Evolutionary conservation across 2,797 vertebrate species (phyloP), one percentile per base, ranked within the genome.

Genomic region (Pseudochromis fuscus): DNA sequence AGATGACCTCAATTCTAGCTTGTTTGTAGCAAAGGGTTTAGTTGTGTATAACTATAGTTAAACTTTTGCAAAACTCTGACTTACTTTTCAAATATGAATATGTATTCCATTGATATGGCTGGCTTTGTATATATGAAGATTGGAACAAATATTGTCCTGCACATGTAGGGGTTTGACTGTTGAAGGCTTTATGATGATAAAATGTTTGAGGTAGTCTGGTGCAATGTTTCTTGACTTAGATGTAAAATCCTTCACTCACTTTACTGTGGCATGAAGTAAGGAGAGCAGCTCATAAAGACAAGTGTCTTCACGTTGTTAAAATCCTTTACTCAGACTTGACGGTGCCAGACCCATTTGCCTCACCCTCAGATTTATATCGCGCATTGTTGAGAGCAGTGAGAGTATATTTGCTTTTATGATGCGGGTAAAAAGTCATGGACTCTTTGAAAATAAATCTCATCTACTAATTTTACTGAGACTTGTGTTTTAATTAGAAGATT

Each of bases 1-100:
- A 80, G 76, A 50, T 89, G 85, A 74, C 82, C 84, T 86, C 49
- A 70, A 84, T 89, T 75, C 59, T 28, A 81, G 76, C 68, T 72
- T 72, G 55, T 64, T 67, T 58, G 24, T 35, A 69, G 60, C 15
- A 79, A 68, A 80, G 70, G 9, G 31, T 70, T 73, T 25, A 45
- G 78, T 30, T 57, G 28, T 45, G 31, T 51, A 33, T 58, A 38
- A 60, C 27, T 40, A 27, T 23, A 59, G 18, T 49, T 59, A 58
- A 56, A 52, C 24, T 67, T 16, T 56, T 18, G 3, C 35, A 56
- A 18, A 15, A 50, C 27, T 38, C 5, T 38, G 5, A 38, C 3
- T 15, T 3, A 13, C 16, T 38, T 3, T 38, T 13, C 16, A 13
- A 25, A 13, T 7, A 23, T 10, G 1, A 15, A 28, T n/a, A 19